These are phyloP conservation scores for Silurus lanzhouensis DNA, from an alignment of 2,797 vertebrate genomes.

Conservation along the genomic window DNA sequence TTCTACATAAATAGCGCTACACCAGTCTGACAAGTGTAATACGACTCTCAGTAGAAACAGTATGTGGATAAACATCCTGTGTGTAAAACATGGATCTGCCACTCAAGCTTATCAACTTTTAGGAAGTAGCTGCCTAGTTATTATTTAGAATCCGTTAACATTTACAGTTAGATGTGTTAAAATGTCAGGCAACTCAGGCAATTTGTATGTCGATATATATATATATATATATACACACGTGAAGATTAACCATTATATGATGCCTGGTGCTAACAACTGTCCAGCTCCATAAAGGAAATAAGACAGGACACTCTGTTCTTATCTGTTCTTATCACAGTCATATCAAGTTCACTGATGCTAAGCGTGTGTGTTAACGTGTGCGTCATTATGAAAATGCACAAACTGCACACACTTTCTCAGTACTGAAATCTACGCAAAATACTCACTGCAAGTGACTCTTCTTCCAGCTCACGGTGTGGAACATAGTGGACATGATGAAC, in stretches of 20 bases:
- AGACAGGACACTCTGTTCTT: background rate
- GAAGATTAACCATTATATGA: background rate
- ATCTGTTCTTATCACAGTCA: conserved; percentile 20
- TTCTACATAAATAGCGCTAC: conserved; percentile 34
- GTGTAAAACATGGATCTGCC: conserved; percentile 1
- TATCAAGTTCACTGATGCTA: background rate
- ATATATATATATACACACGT: background rate
- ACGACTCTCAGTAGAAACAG: conserved; percentile 23
- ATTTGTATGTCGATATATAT: background rate
- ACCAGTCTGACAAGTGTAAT: conserved; percentile 36
- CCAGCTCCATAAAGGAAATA: background rate
- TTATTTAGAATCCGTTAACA: background rate
- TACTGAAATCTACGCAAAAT: conserved; percentile 22
- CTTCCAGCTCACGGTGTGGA: conserved; percentile 94
- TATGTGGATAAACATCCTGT: conserved; percentile 9
- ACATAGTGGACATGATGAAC: conserved; percentile 91
- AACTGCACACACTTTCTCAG: conserved; percentile 7
- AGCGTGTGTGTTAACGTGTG: background rate
- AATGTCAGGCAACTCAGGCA: background rate
- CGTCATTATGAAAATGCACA: background rate
- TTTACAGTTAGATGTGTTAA: background rate
- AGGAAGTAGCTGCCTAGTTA: too few relatives aligned
- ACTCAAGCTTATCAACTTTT: background rate
- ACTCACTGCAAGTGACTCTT: conserved; percentile 90
- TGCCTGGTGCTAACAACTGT: background rate